Evolutionary conservation across 2,888 invertebrate genomes (phyloP), one percentile per base, ranked within the genome.

Genomic region (Strigamia crassipes): DNA sequence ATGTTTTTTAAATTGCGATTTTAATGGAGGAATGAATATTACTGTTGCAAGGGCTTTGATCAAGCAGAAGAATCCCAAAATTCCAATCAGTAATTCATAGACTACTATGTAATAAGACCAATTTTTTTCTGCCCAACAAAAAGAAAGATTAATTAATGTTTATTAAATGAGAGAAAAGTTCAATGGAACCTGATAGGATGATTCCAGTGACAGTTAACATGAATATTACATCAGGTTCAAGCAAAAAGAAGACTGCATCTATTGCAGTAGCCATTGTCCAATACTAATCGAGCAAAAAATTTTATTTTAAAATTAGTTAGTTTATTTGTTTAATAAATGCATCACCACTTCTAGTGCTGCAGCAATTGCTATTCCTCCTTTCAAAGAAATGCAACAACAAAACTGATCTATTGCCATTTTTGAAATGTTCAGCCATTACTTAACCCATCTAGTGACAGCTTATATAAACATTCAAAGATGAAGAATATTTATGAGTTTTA

Each of bases 151-250:
- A 51, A 6, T 51, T 51, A n/a, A n/a, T n/a, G 4, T 3, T 51
- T 51, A n/a, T 51, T n/a, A n/a, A 6, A 51, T n/a, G 51, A 51
- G 10, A 23, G 9, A n/a, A 46, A 46, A 10, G 42, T n/a, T n/a
- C n/a, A 10, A 46, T 46, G 42, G 15, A 46, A 66, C 66, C 66
- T 66, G 66, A 27, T 13, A 66, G 27, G 9, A 66, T 66, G 27
- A 66, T 23, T 66, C 66, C 66, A 66, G 27, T 66, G 27, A 27
- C 66, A 13, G 66, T 66, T 27, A 66, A 15, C 66, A 66, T 66
- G 6, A 31, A 66, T 9, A 15, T 66, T 66, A 66, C 15, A 66
- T 66, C 66, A 23, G 27, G 9, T 4, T 66, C 66, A 15, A 66
- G 6, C 2, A 66, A 10, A 9, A 13, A 66, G 15, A 66, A 66